A percentile compares a stretch with the other conserved stretches of the same genome.
Conservation (phyloP, 2,888 invertebrate species). For the Spisula solida region DNA sequence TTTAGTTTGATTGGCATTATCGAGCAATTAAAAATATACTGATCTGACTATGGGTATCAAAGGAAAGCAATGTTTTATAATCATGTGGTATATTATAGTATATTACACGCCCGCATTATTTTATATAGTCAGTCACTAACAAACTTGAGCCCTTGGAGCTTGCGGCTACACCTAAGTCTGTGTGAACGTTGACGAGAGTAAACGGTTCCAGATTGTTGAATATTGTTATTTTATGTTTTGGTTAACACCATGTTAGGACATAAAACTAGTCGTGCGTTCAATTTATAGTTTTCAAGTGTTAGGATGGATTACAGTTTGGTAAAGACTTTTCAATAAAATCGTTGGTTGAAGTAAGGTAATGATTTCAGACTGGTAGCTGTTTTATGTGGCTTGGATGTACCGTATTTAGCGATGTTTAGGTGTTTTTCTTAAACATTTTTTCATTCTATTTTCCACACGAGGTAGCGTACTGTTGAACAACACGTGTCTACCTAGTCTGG, state of each 20-base stretch:
- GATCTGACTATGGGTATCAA: not conserved
- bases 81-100: not conserved
- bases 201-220: conserved; percentile 5
- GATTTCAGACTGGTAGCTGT: conserved; percentile 4
- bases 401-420: not conserved
- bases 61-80: not conserved
- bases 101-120: not conserved
- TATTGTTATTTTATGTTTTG: conserved; percentile 17
- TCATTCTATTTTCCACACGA: not conserved
- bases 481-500: no score
- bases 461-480: not conserved
- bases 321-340: conserved; percentile 15
- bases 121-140: not conserved
- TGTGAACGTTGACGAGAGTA: not conserved
- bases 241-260: not conserved
- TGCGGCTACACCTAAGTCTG: not conserved
- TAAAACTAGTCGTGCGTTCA: conserved; percentile 19
- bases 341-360: not conserved
- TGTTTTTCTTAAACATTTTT: no score
- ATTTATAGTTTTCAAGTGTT: conserved; percentile 20
- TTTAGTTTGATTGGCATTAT: not conserved
- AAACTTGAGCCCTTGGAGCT: not conserved
- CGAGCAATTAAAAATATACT: not conserved
- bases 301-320: not conserved
- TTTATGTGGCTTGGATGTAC: not conserved